Evolutionary conservation across 2,113 vertebrate species (phyloP).

Genomic region (Clarias magur): DNA sequence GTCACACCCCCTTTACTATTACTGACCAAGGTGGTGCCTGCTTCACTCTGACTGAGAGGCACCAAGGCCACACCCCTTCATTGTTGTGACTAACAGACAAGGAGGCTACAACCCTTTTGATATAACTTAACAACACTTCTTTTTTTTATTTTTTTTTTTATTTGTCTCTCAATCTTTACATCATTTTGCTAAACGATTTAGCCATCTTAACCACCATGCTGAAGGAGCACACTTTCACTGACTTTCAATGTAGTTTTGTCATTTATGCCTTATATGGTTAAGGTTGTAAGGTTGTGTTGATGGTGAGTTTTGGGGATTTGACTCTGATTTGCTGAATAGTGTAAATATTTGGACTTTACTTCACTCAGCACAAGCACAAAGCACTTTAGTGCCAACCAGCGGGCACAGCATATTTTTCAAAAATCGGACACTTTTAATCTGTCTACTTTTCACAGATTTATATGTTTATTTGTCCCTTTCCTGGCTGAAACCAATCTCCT

Average conservation of each 20-base stretch:
- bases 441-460: conserved; percentile 56
- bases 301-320: not conserved
- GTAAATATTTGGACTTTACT: conserved; percentile 1
- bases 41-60: not conserved
- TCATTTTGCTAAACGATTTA: not conserved
- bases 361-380: not conserved
- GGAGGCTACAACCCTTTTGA: not conserved
- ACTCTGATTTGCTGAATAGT: not conserved
- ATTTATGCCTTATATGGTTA: not conserved
- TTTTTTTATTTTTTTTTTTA: not conserved
- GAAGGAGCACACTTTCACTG: not conserved
- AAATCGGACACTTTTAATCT: conserved; percentile 61
- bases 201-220: not conserved
- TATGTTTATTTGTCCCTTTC: conserved; percentile 57
- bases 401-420: conserved; percentile 34
- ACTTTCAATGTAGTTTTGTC: not conserved
- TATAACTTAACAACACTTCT: not conserved
- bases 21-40: not conserved
- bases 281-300: not conserved
- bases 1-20: not conserved
- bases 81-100: not conserved
- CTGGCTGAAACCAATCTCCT: conserved; percentile 58
- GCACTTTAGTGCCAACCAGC: not conserved
- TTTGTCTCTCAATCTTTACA: not conserved
- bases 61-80: not conserved